Evolutionary conservation across 2,888 invertebrate genomes (phyloP), one percentile per base, ranked within the genome.

Genomic region (Drosophila prostipennis): DNA sequence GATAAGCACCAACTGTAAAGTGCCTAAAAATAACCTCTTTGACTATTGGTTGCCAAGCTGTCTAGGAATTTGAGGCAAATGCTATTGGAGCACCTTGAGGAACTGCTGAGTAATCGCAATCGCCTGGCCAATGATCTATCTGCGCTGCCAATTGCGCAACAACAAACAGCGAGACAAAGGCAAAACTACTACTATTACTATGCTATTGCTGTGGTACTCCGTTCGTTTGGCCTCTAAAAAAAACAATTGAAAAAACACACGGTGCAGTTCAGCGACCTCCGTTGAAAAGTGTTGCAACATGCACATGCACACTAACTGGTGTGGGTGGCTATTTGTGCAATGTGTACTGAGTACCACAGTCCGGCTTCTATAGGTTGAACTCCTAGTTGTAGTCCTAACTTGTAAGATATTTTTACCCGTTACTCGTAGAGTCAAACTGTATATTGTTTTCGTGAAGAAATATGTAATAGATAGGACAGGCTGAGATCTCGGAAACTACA

Each of bases 51-150:
- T 61, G 63, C 64, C 64, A 52, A 14, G 39, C 26, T 65, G 68
- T 67, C 67, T 65, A 29, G 26, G 23, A 45, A 29, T 8, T 39
- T 26, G 13, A 43, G 16, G 16, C 51, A 45, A 52, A 39, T 45
- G 13, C 45, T 52, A 36, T 36, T 54, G 40, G 46, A 67, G 53
- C 46, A 56, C 56, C 67, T 65, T 53, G 54, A n/a, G 36, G 34
- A 64, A 64, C 13, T 46, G 51, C 58, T 58, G 58, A 69, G 49
- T 69, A 69, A 69, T 46, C 65, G 19, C 59, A 70, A 53, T 60
- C 67, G 55, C 65, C 70, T 72, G 79, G 82, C 74, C 82, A 81
- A 82, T 72, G 82, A 82, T 82, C 85, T 74, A 79, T 82, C 85
- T 72, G 51, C 52, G 52, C 49, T 49, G 64, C 29, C 43, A 64